phyloP scores from a whole-genome alignment of 2,888 invertebrate genomes.

The Netelia fuscicornis region DNA sequence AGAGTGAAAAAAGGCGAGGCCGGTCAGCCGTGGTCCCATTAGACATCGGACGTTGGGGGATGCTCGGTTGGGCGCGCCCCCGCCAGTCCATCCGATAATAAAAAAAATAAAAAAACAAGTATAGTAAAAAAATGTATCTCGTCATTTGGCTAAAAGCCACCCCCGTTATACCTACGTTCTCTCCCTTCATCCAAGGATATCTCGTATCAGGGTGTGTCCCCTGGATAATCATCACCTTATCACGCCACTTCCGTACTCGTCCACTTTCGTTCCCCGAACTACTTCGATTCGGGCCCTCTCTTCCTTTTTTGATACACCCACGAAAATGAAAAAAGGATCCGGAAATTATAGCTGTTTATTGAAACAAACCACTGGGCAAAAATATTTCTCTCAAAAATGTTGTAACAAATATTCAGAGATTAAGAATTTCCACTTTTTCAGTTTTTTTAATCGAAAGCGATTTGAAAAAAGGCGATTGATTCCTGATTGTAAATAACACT shows the following conservation, averaged over 20 bases:
- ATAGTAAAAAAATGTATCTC: slow-evolving; percentile 60
- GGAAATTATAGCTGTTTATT: background rate
- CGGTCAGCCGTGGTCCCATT: slow-evolving; percentile 76
- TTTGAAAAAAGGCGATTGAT: too few species aligned
- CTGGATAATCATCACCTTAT: slow-evolving; percentile 75
- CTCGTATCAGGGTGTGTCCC: slow-evolving; percentile 81
- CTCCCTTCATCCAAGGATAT: slow-evolving; percentile 70
- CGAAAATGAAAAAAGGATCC: background rate
- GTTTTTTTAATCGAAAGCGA: too few species aligned
- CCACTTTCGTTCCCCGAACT: slow-evolving; percentile 42
- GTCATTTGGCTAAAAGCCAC: slow-evolving; percentile 84
- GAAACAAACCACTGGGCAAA: too few species aligned
- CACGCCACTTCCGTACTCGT: slow-evolving; percentile 76
- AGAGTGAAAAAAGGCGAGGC: slow-evolving; percentile 72
- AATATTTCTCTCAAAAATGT: too few species aligned
- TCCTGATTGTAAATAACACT: too few species aligned
- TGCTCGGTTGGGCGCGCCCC: slow-evolving; percentile 77
- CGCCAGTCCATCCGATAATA: slow-evolving; percentile 81
- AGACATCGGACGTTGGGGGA: slow-evolving; percentile 67
- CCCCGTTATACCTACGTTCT: slow-evolving; percentile 56
- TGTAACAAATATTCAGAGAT: too few species aligned
- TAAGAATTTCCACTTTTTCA: too few species aligned
- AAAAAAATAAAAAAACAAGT: slow-evolving; percentile 65
- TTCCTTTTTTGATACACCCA: background rate
- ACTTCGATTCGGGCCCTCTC: slow-evolving; percentile 30